Evolutionary conservation across 2,113 vertebrate genomes (phyloP).

Genomic region (Tamias sibiricus): DNA sequence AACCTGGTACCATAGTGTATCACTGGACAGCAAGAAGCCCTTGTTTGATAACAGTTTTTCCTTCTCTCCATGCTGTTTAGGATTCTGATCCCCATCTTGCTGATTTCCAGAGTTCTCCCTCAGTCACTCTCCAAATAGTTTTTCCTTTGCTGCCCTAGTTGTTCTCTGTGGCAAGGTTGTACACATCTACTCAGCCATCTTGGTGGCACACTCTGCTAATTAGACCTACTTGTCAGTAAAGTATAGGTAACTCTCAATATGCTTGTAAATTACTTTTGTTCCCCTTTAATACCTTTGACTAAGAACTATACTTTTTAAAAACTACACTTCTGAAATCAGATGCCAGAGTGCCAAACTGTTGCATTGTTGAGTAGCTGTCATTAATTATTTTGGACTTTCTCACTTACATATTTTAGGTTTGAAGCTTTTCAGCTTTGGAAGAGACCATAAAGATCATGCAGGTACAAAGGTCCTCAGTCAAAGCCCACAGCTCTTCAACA

Average conservation of each 20-base stretch:
- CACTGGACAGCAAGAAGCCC: not conserved
- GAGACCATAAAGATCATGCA: not conserved
- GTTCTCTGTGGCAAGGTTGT: not conserved
- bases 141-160: not conserved
- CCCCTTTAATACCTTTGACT: not conserved
- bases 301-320: conserved; percentile 27
- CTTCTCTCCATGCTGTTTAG: not conserved
- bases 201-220: not conserved
- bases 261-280: not conserved
- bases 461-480: not conserved
- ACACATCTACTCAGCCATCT: not conserved
- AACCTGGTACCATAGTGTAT: not conserved
- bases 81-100: not conserved
- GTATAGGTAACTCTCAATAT: not conserved
- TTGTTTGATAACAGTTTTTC: not conserved
- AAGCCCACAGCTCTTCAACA: not conserved
- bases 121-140: not conserved
- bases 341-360: not conserved
- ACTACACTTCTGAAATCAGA: conserved; percentile 10
- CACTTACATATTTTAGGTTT: conserved; percentile 20
- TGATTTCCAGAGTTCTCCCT: not conserved
- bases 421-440: conserved; percentile 25
- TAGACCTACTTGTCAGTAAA: not conserved
- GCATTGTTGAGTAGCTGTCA: not conserved
- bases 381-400: not conserved